Base-by-base conservation (phyloP, 1,140 invertebrate genomes). In the Drosophila asahinai region DNA sequence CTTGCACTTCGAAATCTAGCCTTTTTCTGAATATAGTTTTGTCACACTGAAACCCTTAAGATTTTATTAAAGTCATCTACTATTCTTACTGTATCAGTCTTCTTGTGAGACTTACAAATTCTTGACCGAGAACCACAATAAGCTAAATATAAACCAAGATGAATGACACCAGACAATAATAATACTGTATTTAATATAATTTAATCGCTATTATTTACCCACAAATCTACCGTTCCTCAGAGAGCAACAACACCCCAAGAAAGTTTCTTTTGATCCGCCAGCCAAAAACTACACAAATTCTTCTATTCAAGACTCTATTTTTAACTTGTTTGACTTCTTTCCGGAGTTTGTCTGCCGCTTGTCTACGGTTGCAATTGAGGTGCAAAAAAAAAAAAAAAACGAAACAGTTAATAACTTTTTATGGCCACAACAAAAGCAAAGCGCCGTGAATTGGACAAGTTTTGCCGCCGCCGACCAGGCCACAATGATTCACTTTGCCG, bases 391-490 rank as follows among this genome's bases (percentile, higher is more conserved):
- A 42, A 60, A 65, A 66, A 42, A 66, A 38, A 49, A 40, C 38
- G 47, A 73, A 51, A 74, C 77, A 86, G 81, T 86, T 84, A 84
- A 84, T 84, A 84, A 84, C 81, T 84, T 83, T 83, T 83, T 84
- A 83, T 84, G 66, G 60, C 81, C 51, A 60, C 81, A 67, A 63
- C 77, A 72, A 83, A 84, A 51, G 67, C 54, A 25, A 40, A 63
- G 52, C 40, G 77, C 47, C 70, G 70, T 45, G 64, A 76, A 59
- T 57, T 65, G 70, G 67, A 63, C 77, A 77, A 57, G 71, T 74
- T 74, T 73, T 60, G 45, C 63, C 22, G 45, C 63, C 57, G 38
- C 5, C 65, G 63, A 61, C 52, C 59, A 45, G 38, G 27, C 55
- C 55, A 55, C 52, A 70, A 36, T 81, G 71, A 80, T 80, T 80